Conservation (phyloP, 1,140 invertebrate genomes). For the Planococcus citri region DNA sequence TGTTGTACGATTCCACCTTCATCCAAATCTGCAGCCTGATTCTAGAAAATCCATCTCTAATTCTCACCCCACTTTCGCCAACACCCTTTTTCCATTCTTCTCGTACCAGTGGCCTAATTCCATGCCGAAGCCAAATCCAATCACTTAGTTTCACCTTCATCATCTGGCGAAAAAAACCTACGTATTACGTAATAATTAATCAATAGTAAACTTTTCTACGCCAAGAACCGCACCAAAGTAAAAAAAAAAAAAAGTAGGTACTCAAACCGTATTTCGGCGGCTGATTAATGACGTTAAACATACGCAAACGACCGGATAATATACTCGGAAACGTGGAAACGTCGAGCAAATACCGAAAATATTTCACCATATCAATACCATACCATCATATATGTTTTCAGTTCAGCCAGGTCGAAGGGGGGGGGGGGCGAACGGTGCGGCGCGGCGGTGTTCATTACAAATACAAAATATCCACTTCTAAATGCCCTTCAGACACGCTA, state of each 20-base stretch:
- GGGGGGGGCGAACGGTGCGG: not conserved
- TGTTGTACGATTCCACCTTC: no score
- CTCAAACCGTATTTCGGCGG: not conserved
- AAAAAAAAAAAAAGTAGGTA: no score
- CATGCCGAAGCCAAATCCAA: no score
- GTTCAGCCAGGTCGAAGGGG: no score
- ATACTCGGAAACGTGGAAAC: not conserved
- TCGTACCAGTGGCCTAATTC: no score
- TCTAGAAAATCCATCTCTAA: no score
- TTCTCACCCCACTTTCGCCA: no score
- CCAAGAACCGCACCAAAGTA: not conserved
- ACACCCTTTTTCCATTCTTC: no score
- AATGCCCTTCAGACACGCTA: slow-evolving; percentile 5
- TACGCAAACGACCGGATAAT: not conserved
- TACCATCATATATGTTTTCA: not conserved
- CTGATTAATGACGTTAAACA: slow-evolving; percentile 3
- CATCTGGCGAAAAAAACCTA: no score
- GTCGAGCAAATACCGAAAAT: not conserved
- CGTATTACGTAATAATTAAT: not conserved
- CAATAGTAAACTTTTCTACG: not conserved
- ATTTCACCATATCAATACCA: not conserved
- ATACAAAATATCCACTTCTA: not conserved
- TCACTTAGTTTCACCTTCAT: no score
- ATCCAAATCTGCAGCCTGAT: no score
- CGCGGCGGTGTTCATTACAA: not conserved